Evolutionary conservation across 2,888 invertebrate genomes (phyloP).

Genomic region (Pseudolycoriella hygida): DNA sequence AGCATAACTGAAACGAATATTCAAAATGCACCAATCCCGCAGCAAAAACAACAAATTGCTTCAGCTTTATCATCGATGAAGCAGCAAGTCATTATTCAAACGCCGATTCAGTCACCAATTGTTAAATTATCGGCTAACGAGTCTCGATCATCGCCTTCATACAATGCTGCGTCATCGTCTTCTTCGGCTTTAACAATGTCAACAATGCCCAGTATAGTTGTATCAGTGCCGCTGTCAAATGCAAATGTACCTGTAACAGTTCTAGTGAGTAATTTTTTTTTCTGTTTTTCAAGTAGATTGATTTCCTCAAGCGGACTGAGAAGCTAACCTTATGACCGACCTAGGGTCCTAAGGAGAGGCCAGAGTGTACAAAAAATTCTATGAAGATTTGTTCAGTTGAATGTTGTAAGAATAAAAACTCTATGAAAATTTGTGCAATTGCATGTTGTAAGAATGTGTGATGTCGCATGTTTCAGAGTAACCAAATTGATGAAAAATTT

Average conservation of each 20-base stretch:
- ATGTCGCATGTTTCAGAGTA: too few relatives aligned
- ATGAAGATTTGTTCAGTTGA: too few relatives aligned
- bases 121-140: constrained; percentile 5
- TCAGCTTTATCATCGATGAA: not conserved
- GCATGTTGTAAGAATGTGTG: too few relatives aligned
- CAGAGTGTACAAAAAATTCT: too few relatives aligned
- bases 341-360: too few relatives aligned
- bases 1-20: constrained; percentile 15
- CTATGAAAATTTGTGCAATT: too few relatives aligned
- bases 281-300: too few relatives aligned
- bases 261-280: too few relatives aligned
- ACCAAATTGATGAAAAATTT: too few relatives aligned
- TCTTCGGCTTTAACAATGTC: constrained; percentile 1
- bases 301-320: too few relatives aligned
- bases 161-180: constrained; percentile 6
- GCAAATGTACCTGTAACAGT: constrained; percentile 27
- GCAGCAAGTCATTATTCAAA: constrained; percentile 3
- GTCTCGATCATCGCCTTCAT: constrained; percentile 10
- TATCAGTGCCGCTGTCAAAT: constrained; percentile 41
- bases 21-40: constrained; percentile 12
- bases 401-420: too few relatives aligned
- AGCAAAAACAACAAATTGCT: constrained; percentile 6
- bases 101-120: constrained; percentile 1
- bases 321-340: too few relatives aligned
- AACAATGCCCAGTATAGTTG: constrained; percentile 35